phyloP scores from a whole-genome alignment of 2,113 vertebrate genomes.

The Tympanuchus pallidicinctus region DNA sequence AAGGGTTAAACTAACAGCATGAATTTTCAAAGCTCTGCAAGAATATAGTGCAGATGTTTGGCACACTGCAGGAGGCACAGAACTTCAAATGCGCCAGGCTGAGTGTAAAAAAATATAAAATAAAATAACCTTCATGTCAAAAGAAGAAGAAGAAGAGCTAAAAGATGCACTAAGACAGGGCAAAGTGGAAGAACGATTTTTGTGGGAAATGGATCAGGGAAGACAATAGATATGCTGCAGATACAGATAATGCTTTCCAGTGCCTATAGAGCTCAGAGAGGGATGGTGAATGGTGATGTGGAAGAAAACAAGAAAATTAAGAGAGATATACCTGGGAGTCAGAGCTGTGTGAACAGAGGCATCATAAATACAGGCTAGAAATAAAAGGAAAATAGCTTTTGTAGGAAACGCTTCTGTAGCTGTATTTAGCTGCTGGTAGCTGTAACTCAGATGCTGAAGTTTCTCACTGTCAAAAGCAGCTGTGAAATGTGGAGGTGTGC shows the following conservation, averaged over 20 bases:
- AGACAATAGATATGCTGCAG: constrained; percentile 12
- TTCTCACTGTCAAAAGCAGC: neutral
- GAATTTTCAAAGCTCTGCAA: neutral
- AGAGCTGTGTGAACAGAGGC: neutral
- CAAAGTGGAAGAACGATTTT: neutral
- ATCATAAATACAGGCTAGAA: neutral
- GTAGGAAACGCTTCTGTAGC: neutral
- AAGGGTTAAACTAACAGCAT: neutral
- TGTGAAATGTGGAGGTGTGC: neutral
- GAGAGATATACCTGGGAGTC: neutral
- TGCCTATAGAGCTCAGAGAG: neutral
- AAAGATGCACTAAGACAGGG: constrained; percentile 17
- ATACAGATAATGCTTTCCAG: neutral
- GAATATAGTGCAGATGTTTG: constrained; percentile 28
- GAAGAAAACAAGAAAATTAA: neutral
- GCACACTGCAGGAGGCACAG: constrained; percentile 10
- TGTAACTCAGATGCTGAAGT: neutral
- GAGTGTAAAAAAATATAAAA: neutral
- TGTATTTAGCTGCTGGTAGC: neutral
- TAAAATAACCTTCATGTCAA: neutral
- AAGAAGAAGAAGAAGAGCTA: constrained; percentile 27
- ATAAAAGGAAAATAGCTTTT: constrained; percentile 7
- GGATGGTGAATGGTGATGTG: neutral
- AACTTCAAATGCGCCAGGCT: neutral
- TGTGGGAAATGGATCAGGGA: constrained; percentile 4